phyloP scores from a whole-genome alignment of 2,113 vertebrate genomes.

The Pseudonaja textilis region DNA sequence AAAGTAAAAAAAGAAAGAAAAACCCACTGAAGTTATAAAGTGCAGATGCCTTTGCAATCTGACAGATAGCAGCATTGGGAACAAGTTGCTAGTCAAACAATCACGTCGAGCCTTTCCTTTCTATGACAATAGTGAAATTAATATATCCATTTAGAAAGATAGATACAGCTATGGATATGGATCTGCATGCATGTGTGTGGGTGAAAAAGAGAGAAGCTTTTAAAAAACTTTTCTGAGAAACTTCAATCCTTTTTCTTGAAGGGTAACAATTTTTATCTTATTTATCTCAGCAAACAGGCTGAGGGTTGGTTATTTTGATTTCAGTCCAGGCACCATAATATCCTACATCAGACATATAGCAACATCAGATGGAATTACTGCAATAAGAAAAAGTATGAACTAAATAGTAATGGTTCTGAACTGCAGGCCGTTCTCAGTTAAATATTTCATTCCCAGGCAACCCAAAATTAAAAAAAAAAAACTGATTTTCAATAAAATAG shows the following conservation, averaged over 20 bases:
- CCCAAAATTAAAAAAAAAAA: neutral
- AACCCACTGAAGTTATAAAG: neutral
- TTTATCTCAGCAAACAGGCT: neutral
- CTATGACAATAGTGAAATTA: neutral
- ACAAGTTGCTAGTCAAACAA: neutral
- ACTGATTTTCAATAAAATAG: neutral
- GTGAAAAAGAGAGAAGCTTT: neutral
- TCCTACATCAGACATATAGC: neutral
- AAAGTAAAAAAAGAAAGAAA: neutral
- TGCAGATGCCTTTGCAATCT: rapidly evolving
- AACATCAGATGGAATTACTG: neutral
- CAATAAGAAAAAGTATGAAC: neutral
- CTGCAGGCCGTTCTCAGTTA: neutral
- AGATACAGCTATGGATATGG: neutral
- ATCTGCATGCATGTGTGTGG: neutral
- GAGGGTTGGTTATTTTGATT: neutral
- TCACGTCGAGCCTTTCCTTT: neutral
- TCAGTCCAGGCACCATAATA: neutral
- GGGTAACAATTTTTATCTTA: neutral
- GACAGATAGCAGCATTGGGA: neutral
- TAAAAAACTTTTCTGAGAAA: neutral
- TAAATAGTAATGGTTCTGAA: neutral
- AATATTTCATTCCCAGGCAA: neutral
- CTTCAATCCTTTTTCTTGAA: neutral
- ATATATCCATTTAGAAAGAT: neutral